phyloP scores from a whole-genome alignment of 2,888 invertebrate species.

The Cremastinae sp. region DNA sequence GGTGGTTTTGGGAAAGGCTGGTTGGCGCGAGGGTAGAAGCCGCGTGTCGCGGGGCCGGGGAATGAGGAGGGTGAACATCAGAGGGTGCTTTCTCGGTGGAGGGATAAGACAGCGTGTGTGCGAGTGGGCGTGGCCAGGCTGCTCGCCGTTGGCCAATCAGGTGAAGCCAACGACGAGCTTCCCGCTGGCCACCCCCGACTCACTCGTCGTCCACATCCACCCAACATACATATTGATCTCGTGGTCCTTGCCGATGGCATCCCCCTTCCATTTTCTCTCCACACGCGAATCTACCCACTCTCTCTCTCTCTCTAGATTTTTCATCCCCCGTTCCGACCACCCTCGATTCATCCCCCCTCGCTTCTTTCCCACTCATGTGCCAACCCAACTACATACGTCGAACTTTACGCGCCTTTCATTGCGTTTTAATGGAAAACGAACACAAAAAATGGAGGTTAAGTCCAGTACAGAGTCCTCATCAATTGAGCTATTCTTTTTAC shows the following conservation, averaged over 20 bases:
- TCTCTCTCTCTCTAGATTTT: constrained; percentile 23
- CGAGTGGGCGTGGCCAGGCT: constrained; percentile 79
- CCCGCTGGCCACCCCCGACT: constrained; percentile 79
- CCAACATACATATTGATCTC: constrained; percentile 81
- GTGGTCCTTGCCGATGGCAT: constrained; percentile 76
- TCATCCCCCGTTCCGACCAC: constrained; percentile 27
- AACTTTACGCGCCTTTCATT: too few species aligned
- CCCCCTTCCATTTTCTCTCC: constrained; percentile 60
- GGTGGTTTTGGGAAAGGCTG: constrained; percentile 63
- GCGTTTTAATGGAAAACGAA: too few species aligned
- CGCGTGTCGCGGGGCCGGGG: constrained; percentile 63
- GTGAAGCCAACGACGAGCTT: constrained; percentile 65
- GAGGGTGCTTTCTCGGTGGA: constrained; percentile 69
- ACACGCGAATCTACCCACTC: constrained; percentile 53
- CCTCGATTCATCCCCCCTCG: constrained; percentile 1
- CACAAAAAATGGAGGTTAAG: too few species aligned
- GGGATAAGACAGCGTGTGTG: constrained; percentile 80
- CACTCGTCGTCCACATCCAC: constrained; percentile 77
- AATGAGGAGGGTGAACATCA: constrained; percentile 56
- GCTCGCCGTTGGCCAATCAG: constrained; percentile 80
- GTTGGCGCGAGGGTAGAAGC: constrained; percentile 23
- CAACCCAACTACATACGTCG: too few species aligned
- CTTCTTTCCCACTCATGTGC: not conserved
- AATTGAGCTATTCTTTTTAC: too few species aligned
- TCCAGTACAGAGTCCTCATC: not conserved